Evolutionary conservation across 2,797 vertebrate species (phyloP).

Genomic region (Hydrolagus colliei): DNA sequence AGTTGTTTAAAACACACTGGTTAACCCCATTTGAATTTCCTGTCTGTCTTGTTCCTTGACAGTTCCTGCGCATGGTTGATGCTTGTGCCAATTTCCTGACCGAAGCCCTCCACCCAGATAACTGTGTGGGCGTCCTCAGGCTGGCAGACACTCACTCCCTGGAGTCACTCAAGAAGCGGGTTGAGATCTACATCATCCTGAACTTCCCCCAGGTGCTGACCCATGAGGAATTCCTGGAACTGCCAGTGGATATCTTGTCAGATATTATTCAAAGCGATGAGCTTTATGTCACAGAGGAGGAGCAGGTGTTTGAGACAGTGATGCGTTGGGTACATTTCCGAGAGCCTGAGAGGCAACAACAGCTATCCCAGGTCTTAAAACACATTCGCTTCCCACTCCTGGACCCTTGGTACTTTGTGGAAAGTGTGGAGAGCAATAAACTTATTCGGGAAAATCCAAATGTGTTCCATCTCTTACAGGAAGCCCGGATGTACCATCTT

Average conservation of each 20-base stretch:
- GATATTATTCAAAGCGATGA: slow-evolving; percentile 73
- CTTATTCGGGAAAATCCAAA: slow-evolving; percentile 76
- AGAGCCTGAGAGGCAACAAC: slow-evolving; percentile 57
- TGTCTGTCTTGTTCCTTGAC: slow-evolving; percentile 31
- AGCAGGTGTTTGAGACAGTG: slow-evolving; percentile 78
- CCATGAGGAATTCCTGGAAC: slow-evolving; percentile 76
- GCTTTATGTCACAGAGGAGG: slow-evolving; percentile 76
- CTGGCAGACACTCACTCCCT: slow-evolving; percentile 78
- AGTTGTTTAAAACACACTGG: too few relatives aligned
- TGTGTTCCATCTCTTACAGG: slow-evolving; percentile 80
- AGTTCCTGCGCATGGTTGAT: slow-evolving; percentile 90
- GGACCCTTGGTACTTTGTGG: slow-evolving; percentile 87
- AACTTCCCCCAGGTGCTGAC: slow-evolving; percentile 76
- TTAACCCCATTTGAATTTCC: neutral
- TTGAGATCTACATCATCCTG: slow-evolving; percentile 74
- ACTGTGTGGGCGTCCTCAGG: slow-evolving; percentile 80
- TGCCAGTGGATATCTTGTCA: slow-evolving; percentile 67
- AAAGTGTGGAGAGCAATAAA: slow-evolving; percentile 79
- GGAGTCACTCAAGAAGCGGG: slow-evolving; percentile 60
- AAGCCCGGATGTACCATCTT: slow-evolving; percentile 81
- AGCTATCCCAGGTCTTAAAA: slow-evolving; percentile 65
- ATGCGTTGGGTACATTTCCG: slow-evolving; percentile 77
- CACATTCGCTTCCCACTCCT: slow-evolving; percentile 78
- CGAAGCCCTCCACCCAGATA: slow-evolving; percentile 79
- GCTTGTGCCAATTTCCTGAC: slow-evolving; percentile 78